Evolutionary conservation across 2,888 invertebrate genomes (phyloP), one percentile per base, ranked within the genome.

Genomic region (Brenthis daphne): DNA sequence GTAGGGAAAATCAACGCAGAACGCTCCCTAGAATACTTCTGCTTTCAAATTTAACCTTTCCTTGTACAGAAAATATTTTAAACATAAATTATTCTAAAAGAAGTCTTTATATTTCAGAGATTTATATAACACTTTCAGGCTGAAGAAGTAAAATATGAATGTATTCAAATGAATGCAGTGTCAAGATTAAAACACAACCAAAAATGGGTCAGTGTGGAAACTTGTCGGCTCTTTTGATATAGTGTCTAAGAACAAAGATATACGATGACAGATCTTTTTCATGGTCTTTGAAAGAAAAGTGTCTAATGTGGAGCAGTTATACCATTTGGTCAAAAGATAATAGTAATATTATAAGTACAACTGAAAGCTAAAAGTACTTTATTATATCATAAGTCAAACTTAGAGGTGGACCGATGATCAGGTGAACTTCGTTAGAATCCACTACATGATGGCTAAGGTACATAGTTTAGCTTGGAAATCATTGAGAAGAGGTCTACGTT

Each of bases 191-290:
- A 67, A 55, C 12, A 43, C 63, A 37, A 56, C 54, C 64, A 56
- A 56, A 64, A 64, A 55, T 64, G 56, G 60, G 67, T 61, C 61
- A 56, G 50, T 48, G 67, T 64, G 47, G 61, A 67, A 67, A 37
- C 61, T 61, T 67, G 29, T 20, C 53, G 58, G 47, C 47, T 66
- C 53, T 61, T 60, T 67, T 67, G 53, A 68, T 57, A 53, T 47
- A 63, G 57, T 61, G 43, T 53, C 57, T 68, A 43, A 51, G 67
- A 68, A 63, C 57, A 43, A 53, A 68, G 63, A 68, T 63, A 68
- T 68, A 57, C 57, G 57, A 55, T 29, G 43, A 57, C 48, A 37
- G 20, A 29, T 53, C 51, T 53, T 53, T 16, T 16, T 53, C 51
- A 14, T 53, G 47, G 24, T 47, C n/a, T 55, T 20, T 54, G 24